phyloP scores from a whole-genome alignment of 2,888 invertebrate genomes.

The Oasisia sp. region DNA sequence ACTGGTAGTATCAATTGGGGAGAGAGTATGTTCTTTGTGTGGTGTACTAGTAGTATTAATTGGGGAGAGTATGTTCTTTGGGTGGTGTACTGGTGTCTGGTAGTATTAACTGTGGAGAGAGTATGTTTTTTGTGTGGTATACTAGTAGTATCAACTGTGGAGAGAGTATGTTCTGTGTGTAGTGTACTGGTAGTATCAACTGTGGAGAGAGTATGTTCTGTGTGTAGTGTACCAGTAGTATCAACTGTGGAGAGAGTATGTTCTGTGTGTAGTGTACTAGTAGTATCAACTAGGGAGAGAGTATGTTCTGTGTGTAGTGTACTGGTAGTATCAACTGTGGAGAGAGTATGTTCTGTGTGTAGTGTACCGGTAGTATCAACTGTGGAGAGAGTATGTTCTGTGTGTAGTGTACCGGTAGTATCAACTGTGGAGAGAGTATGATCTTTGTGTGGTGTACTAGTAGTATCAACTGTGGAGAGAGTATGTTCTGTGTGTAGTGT shows the following conservation, averaged over 20 bases:
- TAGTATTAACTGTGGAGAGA: no score
- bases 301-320: no score
- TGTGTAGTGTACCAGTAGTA: background rate
- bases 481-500: no score
- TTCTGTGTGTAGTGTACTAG: background rate
- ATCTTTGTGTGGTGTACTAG: background rate
- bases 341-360: background rate
- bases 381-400: slow-evolving; percentile 73
- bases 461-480: slow-evolving; percentile 73
- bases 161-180: slow-evolving; percentile 59
- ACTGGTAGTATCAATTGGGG: no score
- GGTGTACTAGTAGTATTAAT: slow-evolving; percentile 25
- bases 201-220: no score
- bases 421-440: background rate
- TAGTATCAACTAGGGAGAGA: slow-evolving; percentile 73
- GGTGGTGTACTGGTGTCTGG: no score
- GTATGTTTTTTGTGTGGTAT: background rate
- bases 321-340: background rate
- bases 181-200: no score
- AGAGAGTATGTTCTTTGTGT: background rate
- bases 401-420: background rate
- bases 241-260: background rate
- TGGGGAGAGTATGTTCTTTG: slow-evolving; percentile 70
- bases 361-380: slow-evolving; percentile 28
- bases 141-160: slow-evolving; percentile 68